A percentile compares a stretch with the other conserved stretches of the same genome.
Evolutionary conservation across 2,113 vertebrate genomes (phyloP).

Genomic region (Cygnus atratus): DNA sequence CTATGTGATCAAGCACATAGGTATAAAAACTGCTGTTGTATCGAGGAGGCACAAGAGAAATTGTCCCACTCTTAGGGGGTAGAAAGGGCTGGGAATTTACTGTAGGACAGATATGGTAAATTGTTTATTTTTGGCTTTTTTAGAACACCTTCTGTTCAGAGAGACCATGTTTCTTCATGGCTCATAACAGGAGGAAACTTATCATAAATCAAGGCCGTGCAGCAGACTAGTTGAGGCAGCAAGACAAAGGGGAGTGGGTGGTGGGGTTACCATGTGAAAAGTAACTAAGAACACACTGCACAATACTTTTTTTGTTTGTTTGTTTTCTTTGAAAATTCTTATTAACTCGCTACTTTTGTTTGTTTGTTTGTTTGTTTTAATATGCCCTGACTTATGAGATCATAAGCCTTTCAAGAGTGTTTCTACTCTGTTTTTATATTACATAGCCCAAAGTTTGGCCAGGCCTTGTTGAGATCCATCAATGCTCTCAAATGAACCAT

Average conservation of each 20-base stretch:
- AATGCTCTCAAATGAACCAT: neutral
- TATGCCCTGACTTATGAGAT: neutral
- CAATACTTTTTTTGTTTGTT: neutral
- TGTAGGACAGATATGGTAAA: neutral
- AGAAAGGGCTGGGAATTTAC: neutral
- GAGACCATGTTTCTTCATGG: neutral
- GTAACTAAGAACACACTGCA: constrained; percentile 15
- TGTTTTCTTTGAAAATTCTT: neutral
- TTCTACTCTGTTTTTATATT: neutral
- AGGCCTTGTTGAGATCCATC: neutral
- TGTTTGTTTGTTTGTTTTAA: too few relatives aligned
- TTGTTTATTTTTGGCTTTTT: neutral
- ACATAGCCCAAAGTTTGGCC: accelerated
- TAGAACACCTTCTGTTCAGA: neutral
- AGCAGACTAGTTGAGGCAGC: neutral
- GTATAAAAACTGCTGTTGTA: neutral
- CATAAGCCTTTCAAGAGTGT: neutral
- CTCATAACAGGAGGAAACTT: neutral
- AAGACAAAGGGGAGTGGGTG: neutral
- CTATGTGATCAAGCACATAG: neutral
- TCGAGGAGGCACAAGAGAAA: neutral
- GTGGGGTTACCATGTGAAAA: constrained; percentile 20
- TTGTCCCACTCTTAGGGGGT: neutral
- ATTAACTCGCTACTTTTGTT: neutral
- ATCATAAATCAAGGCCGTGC: constrained; percentile 42